Percentiles rank a stretch among this genome's conserved stretches.
Evolutionary conservation across 2,797 vertebrate genomes (phyloP).

Genomic region (Sparus aurata): DNA sequence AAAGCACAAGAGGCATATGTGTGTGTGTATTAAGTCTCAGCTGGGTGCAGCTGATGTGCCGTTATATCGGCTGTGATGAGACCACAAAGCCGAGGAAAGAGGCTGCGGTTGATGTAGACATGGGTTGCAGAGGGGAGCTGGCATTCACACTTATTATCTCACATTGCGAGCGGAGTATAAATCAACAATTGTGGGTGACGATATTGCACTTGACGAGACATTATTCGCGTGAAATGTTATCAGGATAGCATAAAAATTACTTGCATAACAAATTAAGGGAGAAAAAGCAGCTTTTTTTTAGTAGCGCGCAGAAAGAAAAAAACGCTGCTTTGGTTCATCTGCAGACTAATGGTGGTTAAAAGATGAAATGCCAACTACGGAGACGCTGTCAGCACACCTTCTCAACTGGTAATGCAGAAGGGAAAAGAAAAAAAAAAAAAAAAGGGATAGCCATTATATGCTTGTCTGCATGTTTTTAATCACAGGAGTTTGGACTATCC

Average conservation of each 20-base stretch:
- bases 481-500: conserved; percentile 25
- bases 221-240: conserved; percentile 62
- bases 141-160: conserved; percentile 67
- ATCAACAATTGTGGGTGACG: conserved; percentile 57
- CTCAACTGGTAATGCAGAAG: not conserved
- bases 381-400: conserved; percentile 12
- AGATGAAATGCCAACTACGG: conserved; percentile 22
- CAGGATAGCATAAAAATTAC: conserved; percentile 30
- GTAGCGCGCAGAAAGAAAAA: not conserved
- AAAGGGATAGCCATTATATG: conserved; percentile 28
- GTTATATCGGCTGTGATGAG: conserved; percentile 72
- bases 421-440: conserved; percentile 28
- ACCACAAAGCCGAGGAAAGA: conserved; percentile 66
- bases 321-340: conserved; percentile 13
- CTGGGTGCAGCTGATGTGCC: conserved; percentile 76
- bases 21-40: conserved; percentile 66
- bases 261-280: conserved; percentile 36
- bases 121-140: conserved; percentile 41
- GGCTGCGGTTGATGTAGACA: conserved; percentile 61
- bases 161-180: conserved; percentile 52
- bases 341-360: conserved; percentile 11
- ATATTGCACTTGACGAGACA: conserved; percentile 53
- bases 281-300: conserved; percentile 8
- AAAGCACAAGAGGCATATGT: conserved; percentile 67
- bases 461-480: conserved; percentile 39